Conservation (phyloP, 2,797 vertebrate species). For the Glossophaga mutica region DNA sequence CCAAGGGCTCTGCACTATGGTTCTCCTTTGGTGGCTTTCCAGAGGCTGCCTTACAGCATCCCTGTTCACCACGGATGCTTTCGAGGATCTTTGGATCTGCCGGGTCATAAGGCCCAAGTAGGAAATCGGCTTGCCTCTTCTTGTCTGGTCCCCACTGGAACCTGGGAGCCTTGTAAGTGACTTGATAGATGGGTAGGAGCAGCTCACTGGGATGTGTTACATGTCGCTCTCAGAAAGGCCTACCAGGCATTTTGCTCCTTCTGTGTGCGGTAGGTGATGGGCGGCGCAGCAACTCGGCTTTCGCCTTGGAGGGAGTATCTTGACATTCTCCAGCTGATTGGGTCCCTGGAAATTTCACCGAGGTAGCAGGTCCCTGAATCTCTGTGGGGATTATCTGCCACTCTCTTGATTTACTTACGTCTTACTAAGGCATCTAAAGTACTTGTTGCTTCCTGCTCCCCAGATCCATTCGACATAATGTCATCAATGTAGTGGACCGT, state of each 20-base stretch:
- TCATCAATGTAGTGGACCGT: slow-evolving; percentile 43
- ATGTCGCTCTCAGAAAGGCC: background rate
- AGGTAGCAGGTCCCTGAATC: background rate
- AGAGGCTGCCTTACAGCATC: background rate
- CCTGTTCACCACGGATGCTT: background rate
- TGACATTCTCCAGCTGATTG: background rate
- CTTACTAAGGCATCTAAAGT: slow-evolving; percentile 31
- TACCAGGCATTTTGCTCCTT: background rate
- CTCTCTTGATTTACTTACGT: background rate
- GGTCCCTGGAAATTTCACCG: background rate
- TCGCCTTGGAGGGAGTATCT: background rate
- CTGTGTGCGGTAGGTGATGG: background rate
- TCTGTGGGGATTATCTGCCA: background rate
- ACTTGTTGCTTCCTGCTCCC: slow-evolving; percentile 56
- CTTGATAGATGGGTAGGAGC: background rate
- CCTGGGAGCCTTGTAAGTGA: background rate
- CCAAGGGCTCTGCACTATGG: background rate
- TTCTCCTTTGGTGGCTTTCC: background rate
- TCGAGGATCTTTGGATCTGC: background rate
- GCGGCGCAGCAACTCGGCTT: background rate
- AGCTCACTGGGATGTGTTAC: background rate
- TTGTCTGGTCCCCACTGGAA: background rate
- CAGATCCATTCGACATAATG: slow-evolving; percentile 41
- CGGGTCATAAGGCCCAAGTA: background rate
- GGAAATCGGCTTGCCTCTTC: background rate